phyloP scores from a whole-genome alignment of 2,888 invertebrate species.

The Hydraecia micacea region DNA sequence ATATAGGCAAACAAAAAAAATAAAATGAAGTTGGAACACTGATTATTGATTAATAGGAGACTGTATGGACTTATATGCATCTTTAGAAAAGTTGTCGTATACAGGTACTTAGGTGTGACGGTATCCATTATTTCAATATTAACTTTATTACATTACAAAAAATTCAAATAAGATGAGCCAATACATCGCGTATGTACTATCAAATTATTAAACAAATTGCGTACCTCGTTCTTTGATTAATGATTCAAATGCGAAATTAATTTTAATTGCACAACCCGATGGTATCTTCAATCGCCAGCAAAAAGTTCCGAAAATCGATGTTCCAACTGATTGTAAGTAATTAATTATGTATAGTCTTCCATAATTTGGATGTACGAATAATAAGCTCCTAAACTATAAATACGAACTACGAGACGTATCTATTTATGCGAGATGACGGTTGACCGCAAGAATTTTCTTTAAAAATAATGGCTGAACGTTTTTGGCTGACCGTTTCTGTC shows the following conservation, averaged over 20 bases:
- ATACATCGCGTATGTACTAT: constrained; percentile 8
- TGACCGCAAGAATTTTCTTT: constrained; percentile 58
- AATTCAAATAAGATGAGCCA: background rate
- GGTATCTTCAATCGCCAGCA: constrained; percentile 43
- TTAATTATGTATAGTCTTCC: constrained; percentile 48
- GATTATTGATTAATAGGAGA: background rate
- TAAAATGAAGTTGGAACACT: too few relatives aligned
- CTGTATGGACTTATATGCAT: background rate
- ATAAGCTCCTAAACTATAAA: constrained; percentile 23
- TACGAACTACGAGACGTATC: constrained; percentile 23
- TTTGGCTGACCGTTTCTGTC: constrained; percentile 14
- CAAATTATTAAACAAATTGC: constrained; percentile 39
- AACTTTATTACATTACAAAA: background rate
- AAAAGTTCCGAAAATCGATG: constrained; percentile 51
- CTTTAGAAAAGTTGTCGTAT: background rate
- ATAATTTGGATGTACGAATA: constrained; percentile 21
- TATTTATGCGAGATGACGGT: constrained; percentile 55
- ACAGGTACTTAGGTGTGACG: background rate
- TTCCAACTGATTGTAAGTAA: constrained; percentile 49
- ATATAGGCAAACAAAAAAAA: background rate
- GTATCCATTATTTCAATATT: background rate
- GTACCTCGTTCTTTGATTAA: constrained; percentile 48
- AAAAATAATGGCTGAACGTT: constrained; percentile 48
- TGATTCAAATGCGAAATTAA: constrained; percentile 51
- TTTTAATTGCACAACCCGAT: constrained; percentile 33